These are phyloP conservation scores for Lipotes vexillifer DNA, from an alignment of 2,113 vertebrate species.

Conservation along the genomic window DNA sequence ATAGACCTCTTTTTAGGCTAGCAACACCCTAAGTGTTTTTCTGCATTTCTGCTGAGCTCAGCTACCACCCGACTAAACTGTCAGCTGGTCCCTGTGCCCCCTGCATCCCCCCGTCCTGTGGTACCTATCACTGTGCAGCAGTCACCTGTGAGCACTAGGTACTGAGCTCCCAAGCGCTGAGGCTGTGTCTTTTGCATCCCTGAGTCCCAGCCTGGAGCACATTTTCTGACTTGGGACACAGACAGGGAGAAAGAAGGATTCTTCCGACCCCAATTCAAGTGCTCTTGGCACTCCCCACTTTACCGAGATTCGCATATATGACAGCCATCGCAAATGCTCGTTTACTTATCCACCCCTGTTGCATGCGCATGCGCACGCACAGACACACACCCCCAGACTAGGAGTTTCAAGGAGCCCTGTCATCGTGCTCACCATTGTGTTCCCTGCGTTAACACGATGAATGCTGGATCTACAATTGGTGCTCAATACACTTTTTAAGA, in stretches of 20 bases:
- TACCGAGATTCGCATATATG: neutral
- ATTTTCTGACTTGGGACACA: neutral
- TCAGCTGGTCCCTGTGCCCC: neutral
- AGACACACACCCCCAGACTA: neutral
- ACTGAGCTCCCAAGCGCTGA: neutral
- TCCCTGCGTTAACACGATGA: neutral
- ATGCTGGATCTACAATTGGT: neutral
- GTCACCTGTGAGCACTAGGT: neutral
- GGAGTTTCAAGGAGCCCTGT: neutral
- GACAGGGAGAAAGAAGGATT: neutral
- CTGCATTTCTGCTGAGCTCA: constrained; percentile 9
- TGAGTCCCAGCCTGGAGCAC: neutral
- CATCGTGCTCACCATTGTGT: neutral
- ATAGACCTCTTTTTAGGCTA: neutral
- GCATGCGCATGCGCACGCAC: too few species aligned
- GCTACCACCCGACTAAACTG: neutral
- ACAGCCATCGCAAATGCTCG: neutral
- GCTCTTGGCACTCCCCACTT: neutral
- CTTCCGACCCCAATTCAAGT: neutral
- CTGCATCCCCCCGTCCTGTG: neutral
- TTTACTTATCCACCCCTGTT: neutral
- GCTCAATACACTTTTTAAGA: neutral
- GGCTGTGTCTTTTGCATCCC: neutral
- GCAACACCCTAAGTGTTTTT: neutral
- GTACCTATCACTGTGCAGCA: neutral